Conservation (phyloP, 2,888 invertebrate species). For the Eupelmus urozonus region DNA sequence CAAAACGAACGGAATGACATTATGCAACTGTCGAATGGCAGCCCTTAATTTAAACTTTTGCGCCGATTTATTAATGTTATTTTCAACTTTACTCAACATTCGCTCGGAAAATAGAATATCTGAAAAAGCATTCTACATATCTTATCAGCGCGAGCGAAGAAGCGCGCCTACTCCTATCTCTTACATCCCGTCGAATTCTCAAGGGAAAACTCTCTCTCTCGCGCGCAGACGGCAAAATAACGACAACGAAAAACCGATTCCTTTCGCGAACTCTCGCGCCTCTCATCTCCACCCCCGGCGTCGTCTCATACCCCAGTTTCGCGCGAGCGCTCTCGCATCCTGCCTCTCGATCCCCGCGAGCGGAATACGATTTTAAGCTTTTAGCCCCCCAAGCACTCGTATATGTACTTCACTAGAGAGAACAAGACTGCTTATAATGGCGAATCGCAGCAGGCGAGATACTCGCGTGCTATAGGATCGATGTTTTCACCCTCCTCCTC, state of each 20-base stretch:
- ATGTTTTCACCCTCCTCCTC: no score
- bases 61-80: no score
- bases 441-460: slow-evolving; percentile 3
- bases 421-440: slow-evolving; percentile 32
- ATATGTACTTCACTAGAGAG: neutral
- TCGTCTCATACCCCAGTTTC: neutral
- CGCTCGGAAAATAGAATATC: no score
- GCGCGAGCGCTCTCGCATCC: neutral
- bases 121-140: no score
- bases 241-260: slow-evolving; percentile 36
- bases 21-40: no score
- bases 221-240: slow-evolving; percentile 25
- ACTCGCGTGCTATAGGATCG: no score
- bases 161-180: slow-evolving; percentile 1
- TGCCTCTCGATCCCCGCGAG: slow-evolving; percentile 11
- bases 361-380: slow-evolving; percentile 50
- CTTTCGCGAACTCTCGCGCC: slow-evolving; percentile 11
- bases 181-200: slow-evolving; percentile 21
- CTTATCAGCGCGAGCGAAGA: no score
- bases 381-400: slow-evolving; percentile 21
- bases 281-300: neutral
- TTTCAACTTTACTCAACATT: no score
- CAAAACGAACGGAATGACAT: no score
- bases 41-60: no score
- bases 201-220: neutral